Conservation (phyloP, 1,140 invertebrate genomes). For the Catajapyx aquilonaris region DNA sequence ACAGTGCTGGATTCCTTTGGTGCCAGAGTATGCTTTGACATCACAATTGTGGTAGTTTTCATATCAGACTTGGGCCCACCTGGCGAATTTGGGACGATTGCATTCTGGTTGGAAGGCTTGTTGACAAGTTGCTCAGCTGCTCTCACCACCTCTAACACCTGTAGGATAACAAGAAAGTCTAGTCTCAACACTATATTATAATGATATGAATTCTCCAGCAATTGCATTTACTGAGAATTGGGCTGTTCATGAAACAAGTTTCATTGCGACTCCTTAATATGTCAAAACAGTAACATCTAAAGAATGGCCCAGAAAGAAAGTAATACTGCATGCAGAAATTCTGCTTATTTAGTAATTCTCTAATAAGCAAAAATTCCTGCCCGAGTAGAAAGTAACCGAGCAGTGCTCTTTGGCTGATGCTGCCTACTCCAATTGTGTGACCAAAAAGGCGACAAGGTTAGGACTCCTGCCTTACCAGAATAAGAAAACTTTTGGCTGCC, state of each 20-base stretch:
- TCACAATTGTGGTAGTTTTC: constrained; percentile 81
- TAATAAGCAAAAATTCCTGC: too few species aligned
- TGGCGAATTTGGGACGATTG: constrained; percentile 48
- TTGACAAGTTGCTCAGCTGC: constrained; percentile 59
- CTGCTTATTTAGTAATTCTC: too few species aligned
- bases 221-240: neutral
- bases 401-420: too few species aligned
- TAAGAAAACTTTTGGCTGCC: too few species aligned
- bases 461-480: too few species aligned
- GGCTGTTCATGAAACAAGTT: neutral
- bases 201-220: neutral
- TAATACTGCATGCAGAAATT: too few species aligned
- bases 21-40: constrained; percentile 72
- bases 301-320: too few species aligned
- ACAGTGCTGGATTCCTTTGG: constrained; percentile 30
- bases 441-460: too few species aligned
- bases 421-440: too few species aligned
- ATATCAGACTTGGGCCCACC: constrained; percentile 34
- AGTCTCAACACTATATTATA: neutral
- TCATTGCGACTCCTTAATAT: too few species aligned
- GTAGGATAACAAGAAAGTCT: constrained; percentile 3
- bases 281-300: too few species aligned
- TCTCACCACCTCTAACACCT: constrained; percentile 71
- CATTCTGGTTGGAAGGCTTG: constrained; percentile 18
- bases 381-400: too few species aligned